phyloP scores from a whole-genome alignment of 1,140 invertebrate species.

The Caenorhabditis inopinata region DNA sequence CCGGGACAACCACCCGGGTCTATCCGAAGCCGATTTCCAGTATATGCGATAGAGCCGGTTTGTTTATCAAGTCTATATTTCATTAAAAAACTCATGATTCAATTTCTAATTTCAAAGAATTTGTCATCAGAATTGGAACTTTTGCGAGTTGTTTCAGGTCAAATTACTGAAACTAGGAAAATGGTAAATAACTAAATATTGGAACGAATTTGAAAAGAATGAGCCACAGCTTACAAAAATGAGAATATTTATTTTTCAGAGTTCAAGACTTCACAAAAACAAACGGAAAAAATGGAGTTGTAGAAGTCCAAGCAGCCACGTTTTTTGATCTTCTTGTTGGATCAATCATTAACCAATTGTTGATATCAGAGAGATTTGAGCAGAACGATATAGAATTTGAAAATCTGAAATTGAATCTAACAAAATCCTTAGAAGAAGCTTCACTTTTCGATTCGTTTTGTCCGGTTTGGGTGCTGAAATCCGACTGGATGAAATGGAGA shows the following conservation, averaged over 20 bases:
- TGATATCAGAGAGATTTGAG: slow-evolving; percentile 18
- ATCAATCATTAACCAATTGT: slow-evolving; percentile 7
- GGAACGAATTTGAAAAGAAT: too few species aligned
- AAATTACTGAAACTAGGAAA: too few species aligned
- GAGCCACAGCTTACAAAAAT: too few species aligned
- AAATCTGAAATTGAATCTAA: background rate
- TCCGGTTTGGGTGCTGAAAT: background rate
- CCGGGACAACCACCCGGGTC: too few species aligned
- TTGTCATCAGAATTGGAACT: too few species aligned
- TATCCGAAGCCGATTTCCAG: too few species aligned
- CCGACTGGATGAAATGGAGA: background rate
- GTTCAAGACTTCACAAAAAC: slow-evolving; percentile 18
- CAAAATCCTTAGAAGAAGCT: background rate
- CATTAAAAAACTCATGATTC: too few species aligned
- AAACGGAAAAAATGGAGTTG: background rate
- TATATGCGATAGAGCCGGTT: too few species aligned
- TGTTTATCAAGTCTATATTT: too few species aligned
- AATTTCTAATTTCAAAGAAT: too few species aligned
- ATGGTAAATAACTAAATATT: too few species aligned
- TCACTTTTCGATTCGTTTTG: background rate
- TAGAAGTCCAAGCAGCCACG: background rate
- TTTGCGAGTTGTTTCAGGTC: too few species aligned
- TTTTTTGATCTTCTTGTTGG: slow-evolving; percentile 23
- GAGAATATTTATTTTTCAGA: background rate
- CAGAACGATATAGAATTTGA: background rate